phyloP scores from a whole-genome alignment of 1,140 invertebrate species.

The Drosophila asahinai region DNA sequence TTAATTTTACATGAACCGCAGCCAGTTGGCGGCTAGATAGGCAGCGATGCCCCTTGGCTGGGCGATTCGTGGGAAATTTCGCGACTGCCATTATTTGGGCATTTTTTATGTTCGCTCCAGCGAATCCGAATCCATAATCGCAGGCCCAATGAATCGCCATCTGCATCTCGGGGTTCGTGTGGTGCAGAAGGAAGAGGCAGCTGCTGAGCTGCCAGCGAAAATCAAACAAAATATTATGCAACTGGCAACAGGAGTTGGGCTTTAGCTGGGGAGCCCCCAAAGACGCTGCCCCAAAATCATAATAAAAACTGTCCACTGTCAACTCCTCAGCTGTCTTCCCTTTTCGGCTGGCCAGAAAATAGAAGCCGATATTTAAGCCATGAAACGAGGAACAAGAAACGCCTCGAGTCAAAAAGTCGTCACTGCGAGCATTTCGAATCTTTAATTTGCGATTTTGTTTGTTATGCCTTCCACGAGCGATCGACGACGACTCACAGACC shows the following conservation, averaged over 20 bases:
- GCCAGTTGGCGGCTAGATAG: slow-evolving; percentile 43
- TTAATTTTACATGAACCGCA: slow-evolving; percentile 65
- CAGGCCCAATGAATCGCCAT: slow-evolving; percentile 71
- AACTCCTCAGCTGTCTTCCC: slow-evolving; percentile 64
- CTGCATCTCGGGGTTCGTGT: slow-evolving; percentile 51
- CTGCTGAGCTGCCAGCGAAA: slow-evolving; percentile 24
- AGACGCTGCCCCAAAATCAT: slow-evolving; percentile 70
- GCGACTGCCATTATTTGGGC: slow-evolving; percentile 73
- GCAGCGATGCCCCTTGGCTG: slow-evolving; percentile 30
- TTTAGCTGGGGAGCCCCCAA: slow-evolving; percentile 9
- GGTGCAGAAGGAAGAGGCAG: slow-evolving; percentile 43
- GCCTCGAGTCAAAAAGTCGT: slow-evolving; percentile 74
- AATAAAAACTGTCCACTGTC: slow-evolving; percentile 81
- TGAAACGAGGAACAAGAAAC: slow-evolving; percentile 58
- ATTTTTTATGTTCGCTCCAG: slow-evolving; percentile 58
- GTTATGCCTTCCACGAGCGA: slow-evolving; percentile 45
- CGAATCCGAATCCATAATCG: slow-evolving; percentile 71
- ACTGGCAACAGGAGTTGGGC: slow-evolving; percentile 47
- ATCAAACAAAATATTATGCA: slow-evolving; percentile 56
- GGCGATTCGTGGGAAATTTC: slow-evolving; percentile 75
- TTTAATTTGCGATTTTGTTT: slow-evolving; percentile 65
- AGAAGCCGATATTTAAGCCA: slow-evolving; percentile 33
- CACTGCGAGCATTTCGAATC: slow-evolving; percentile 75
- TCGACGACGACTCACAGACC: slow-evolving; percentile 15
- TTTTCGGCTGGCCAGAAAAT: slow-evolving; percentile 46